Evolutionary conservation across 1,140 invertebrate species (phyloP).

Genomic region (Zaprionus vittiger): DNA sequence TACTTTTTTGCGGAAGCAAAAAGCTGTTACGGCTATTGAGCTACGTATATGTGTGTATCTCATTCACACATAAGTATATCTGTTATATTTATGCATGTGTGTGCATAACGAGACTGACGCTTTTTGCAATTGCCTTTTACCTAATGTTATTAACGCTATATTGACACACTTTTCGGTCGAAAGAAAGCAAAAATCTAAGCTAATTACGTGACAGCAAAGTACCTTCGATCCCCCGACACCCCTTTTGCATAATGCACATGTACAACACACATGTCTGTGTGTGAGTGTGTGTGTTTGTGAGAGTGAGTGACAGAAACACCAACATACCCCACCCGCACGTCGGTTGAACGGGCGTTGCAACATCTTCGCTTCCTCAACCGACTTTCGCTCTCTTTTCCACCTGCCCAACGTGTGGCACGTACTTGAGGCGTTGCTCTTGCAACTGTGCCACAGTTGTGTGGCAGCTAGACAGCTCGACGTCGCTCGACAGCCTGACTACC

Average conservation of each 20-base stretch:
- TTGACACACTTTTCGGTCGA: conserved; percentile 70
- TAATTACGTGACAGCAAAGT: conserved; percentile 67
- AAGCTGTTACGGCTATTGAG: conserved; percentile 54
- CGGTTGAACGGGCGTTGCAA: background rate
- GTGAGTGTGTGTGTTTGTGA: background rate
- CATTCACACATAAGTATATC: conserved; percentile 4
- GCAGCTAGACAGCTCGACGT: conserved; percentile 21
- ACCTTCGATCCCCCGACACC: background rate
- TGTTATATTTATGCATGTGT: conserved; percentile 9
- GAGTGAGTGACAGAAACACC: background rate
- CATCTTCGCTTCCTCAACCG: conserved; percentile 36
- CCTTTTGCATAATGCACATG: conserved; percentile 8
- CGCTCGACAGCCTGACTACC: background rate
- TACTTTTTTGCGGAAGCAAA: conserved; percentile 73
- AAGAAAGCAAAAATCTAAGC: conserved; percentile 66
- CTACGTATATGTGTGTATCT: background rate
- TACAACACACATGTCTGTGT: background rate
- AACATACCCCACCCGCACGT: background rate
- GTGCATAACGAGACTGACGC: conserved; percentile 52
- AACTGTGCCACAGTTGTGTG: conserved; percentile 27
- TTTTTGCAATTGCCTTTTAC: conserved; percentile 75
- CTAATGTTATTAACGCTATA: conserved; percentile 81
- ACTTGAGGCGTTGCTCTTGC: background rate
- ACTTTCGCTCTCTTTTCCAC: conserved; percentile 53
- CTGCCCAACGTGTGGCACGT: conserved; percentile 36